phyloP scores from a whole-genome alignment of 2,888 invertebrate species.

The Timema podura region DNA sequence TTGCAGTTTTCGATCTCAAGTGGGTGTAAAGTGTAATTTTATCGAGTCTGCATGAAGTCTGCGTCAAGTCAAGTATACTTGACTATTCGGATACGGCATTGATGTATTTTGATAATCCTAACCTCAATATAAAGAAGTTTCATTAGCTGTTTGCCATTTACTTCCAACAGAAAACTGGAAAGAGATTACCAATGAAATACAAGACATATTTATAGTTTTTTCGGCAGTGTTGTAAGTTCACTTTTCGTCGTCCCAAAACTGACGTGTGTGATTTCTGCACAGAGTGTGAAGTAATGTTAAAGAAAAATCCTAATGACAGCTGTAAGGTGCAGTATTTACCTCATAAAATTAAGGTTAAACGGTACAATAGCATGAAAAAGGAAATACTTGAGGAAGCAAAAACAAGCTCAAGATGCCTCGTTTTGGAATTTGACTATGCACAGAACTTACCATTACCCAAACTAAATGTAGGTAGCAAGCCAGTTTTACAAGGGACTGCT shows the following conservation, averaged over 20 bases:
- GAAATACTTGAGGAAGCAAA: too few species aligned
- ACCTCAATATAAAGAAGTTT: neutral
- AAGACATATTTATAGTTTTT: neutral
- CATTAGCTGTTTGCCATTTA: neutral
- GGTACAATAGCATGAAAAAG: neutral
- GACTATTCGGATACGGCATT: too few species aligned
- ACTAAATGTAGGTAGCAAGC: constrained; percentile 14
- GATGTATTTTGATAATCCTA: constrained; percentile 2
- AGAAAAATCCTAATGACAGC: neutral
- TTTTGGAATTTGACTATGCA: constrained; percentile 10
- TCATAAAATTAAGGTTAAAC: neutral
- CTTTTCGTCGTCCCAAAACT: constrained; percentile 1
- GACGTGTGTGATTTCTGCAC: too few species aligned
- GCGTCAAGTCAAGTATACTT: too few species aligned
- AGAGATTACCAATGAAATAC: too few species aligned
- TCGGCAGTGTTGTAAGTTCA: neutral
- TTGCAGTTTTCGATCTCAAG: too few species aligned
- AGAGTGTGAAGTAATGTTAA: neutral
- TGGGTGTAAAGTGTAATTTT: too few species aligned
- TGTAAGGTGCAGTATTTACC: neutral
- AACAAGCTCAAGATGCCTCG: neutral
- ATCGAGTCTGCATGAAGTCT: too few species aligned
- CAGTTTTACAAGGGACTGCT: constrained; percentile 8
- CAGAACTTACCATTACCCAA: constrained; percentile 5
- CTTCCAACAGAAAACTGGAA: neutral